phyloP scores from a whole-genome alignment of 2,888 invertebrate species.

The Embidobia sp. region DNA sequence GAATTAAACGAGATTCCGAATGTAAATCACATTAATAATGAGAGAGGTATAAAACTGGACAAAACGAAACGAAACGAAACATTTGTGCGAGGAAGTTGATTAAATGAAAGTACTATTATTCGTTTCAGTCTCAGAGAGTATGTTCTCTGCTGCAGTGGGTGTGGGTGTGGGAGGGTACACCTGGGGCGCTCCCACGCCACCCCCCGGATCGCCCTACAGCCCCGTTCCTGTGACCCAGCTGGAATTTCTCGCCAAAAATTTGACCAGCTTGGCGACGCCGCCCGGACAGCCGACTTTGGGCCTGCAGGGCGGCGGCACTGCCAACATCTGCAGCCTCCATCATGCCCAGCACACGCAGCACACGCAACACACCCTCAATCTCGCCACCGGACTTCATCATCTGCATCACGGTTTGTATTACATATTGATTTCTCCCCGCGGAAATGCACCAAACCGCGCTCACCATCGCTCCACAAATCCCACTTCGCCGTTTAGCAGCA shows the following conservation, averaged over 20 bases:
- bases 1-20: no score
- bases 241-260: slow-evolving; percentile 84
- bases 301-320: slow-evolving; percentile 77
- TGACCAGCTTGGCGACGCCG: slow-evolving; percentile 77
- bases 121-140: slow-evolving; percentile 85
- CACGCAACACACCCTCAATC: slow-evolving; percentile 77
- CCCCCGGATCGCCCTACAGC: slow-evolving; percentile 86
- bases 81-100: slow-evolving; percentile 9
- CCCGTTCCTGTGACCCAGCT: slow-evolving; percentile 87
- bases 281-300: slow-evolving; percentile 76
- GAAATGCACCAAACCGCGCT: slow-evolving; percentile 5
- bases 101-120: slow-evolving; percentile 39
- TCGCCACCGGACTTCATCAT: slow-evolving; percentile 77
- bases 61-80: not conserved
- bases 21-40: no score
- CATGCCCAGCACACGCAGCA: slow-evolving; percentile 75
- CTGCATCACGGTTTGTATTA: slow-evolving; percentile 77
- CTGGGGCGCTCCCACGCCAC: slow-evolving; percentile 87
- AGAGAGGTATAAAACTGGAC: no score
- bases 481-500: no score
- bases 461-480: no score
- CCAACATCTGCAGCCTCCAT: slow-evolving; percentile 77
- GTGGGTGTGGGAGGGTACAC: slow-evolving; percentile 82
- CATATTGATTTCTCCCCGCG: slow-evolving; percentile 33
- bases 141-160: slow-evolving; percentile 84